Evolutionary conservation across 2,888 invertebrate genomes (phyloP).

Genomic region (Caenorhabditis macrosperma): DNA sequence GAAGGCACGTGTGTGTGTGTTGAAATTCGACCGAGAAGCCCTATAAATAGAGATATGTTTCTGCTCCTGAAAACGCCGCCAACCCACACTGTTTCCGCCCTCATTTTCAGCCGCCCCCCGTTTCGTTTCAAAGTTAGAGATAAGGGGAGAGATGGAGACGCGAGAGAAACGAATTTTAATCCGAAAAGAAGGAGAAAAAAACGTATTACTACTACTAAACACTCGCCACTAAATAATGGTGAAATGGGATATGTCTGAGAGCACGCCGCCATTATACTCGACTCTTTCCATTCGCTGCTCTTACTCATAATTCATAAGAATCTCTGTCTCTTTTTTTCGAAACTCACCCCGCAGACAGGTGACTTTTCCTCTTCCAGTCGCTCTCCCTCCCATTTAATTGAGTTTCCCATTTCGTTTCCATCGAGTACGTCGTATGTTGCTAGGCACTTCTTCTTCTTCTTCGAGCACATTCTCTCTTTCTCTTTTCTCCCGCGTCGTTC

Average conservation of each 20-base stretch:
- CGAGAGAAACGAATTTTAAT: too few relatives aligned
- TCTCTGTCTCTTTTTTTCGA: neutral
- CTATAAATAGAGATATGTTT: conserved; percentile 26
- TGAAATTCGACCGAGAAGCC: conserved; percentile 14
- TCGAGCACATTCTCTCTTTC: conserved; percentile 5
- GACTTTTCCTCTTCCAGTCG: neutral
- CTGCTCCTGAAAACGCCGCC: neutral
- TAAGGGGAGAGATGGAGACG: too few relatives aligned
- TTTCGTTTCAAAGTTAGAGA: too few relatives aligned
- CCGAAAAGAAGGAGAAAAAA: too few relatives aligned
- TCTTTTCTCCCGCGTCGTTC: neutral
- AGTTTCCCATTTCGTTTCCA: conserved; percentile 33
- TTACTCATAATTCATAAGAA: conserved; percentile 30
- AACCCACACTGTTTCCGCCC: neutral
- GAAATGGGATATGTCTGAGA: conserved; percentile 46
- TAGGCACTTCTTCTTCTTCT: conserved; percentile 16
- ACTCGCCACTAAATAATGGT: neutral
- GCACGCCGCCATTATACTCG: conserved; percentile 11
- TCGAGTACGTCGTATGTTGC: conserved; percentile 37
- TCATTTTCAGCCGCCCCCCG: neutral
- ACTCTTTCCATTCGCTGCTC: neutral
- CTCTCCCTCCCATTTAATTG: conserved; percentile 26
- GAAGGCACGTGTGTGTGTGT: conserved; percentile 31
- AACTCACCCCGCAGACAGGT: conserved; percentile 26
- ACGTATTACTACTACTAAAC: conserved; percentile 11